These are phyloP conservation scores for Microplitis mediator DNA, from an alignment of 1,140 invertebrate species.

Conservation along the genomic window DNA sequence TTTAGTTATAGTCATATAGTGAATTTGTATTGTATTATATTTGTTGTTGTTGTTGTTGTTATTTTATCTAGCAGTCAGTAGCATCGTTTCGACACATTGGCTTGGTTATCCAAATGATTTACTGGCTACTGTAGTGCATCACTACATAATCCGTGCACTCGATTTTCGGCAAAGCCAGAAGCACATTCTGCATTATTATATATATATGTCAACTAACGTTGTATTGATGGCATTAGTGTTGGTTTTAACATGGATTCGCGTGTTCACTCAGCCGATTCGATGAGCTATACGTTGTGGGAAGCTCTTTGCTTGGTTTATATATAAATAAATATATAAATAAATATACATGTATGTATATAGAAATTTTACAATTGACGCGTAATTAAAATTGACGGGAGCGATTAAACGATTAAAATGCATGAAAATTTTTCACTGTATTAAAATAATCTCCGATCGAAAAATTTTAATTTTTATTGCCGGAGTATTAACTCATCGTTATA, in stretches of 20 bases:
- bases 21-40: conserved; percentile 4
- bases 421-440: neutral
- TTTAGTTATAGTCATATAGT: neutral
- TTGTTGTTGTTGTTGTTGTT: neutral
- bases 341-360: too few species aligned
- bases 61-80: neutral
- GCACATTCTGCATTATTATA: conserved; percentile 11
- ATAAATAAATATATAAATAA: neutral
- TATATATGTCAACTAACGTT: neutral
- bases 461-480: too few species aligned
- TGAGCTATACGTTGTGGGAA: neutral
- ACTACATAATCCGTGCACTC: conserved; percentile 25
- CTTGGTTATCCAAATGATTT: conserved; percentile 25
- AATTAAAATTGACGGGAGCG: neutral
- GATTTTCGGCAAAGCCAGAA: conserved; percentile 26
- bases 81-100: conserved; percentile 10
- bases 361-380: neutral
- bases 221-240: neutral
- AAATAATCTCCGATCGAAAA: too few species aligned
- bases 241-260: neutral
- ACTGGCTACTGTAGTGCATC: conserved; percentile 23
- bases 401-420: neutral
- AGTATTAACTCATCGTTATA: too few species aligned
- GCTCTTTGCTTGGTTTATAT: neutral
- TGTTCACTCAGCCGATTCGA: neutral